phyloP scores from a whole-genome alignment of 2,888 invertebrate species.

The Caenorhabditis sp. region DNA sequence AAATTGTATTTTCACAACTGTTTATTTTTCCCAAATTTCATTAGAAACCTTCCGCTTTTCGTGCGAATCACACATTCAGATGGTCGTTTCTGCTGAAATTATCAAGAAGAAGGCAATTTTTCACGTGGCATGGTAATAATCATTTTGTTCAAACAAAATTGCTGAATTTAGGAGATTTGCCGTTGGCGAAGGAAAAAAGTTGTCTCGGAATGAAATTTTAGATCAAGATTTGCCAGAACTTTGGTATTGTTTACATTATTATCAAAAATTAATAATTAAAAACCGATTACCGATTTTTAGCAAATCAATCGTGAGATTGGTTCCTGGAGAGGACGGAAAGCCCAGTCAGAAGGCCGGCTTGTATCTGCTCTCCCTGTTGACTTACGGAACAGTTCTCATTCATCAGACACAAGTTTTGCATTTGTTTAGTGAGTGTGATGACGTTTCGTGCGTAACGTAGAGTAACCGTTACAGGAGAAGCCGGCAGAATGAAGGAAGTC shows the following conservation, averaged over 20 bases:
- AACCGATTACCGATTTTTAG: too few relatives aligned
- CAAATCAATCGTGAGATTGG: constrained; percentile 14
- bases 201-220: constrained; percentile 12
- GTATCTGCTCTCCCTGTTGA: constrained; percentile 20
- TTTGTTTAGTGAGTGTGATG: not conserved
- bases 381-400: constrained; percentile 23
- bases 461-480: constrained; percentile 33
- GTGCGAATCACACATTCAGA: not conserved
- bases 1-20: not conserved
- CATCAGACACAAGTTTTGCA: constrained; percentile 27
- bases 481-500: constrained; percentile 35
- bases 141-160: not conserved
- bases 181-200: constrained; percentile 5
- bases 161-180: constrained; percentile 13
- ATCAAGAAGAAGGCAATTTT: constrained; percentile 11
- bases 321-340: not conserved
- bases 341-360: constrained; percentile 4
- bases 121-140: constrained; percentile 17
- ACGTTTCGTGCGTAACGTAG: too few relatives aligned
- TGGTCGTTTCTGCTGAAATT: constrained; percentile 25
- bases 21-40: not conserved
- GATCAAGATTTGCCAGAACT: constrained; percentile 21
- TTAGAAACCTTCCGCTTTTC: not conserved
- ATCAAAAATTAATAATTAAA: too few relatives aligned
- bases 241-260: not conserved